Conservation (phyloP, 2,113 vertebrate genomes). For the Hoplias malabaricus region DNA sequence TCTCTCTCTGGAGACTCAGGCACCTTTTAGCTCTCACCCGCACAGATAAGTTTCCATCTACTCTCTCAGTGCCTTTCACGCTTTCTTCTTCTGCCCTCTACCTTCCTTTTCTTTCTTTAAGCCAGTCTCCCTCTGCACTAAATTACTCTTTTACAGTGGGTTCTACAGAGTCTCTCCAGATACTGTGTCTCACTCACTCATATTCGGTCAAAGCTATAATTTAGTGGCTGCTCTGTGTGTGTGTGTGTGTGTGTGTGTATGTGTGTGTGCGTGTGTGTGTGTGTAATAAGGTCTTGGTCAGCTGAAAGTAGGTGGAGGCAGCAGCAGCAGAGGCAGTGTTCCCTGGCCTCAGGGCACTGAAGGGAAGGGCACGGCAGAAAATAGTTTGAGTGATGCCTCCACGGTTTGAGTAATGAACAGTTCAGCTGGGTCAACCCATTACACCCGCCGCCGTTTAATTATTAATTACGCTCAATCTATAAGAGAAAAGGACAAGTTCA, state of each 20-base stretch:
- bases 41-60: neutral
- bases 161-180: constrained; percentile 44
- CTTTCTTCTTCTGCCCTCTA: constrained; percentile 7
- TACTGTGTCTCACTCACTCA: constrained; percentile 33
- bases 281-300: constrained; percentile 63
- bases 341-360: constrained; percentile 55
- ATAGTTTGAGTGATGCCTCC: constrained; percentile 93
- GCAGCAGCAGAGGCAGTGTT: constrained; percentile 38
- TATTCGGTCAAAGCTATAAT: constrained; percentile 57
- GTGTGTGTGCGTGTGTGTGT: constrained; percentile 25
- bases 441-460: constrained; percentile 96
- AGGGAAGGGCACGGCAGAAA: constrained; percentile 77
- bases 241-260: too few species aligned
- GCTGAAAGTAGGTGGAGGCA: constrained; percentile 58
- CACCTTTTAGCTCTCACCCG: constrained; percentile 2
- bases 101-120: constrained; percentile 24
- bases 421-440: constrained; percentile 96
- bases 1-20: neutral
- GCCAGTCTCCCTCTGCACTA: constrained; percentile 47
- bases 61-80: neutral
- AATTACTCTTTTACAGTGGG: constrained; percentile 60
- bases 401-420: constrained; percentile 95
- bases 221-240: constrained; percentile 49
- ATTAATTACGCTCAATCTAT: constrained; percentile 97
- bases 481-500: constrained; percentile 90